These are phyloP conservation scores for Bradypodion pumilum DNA, from an alignment of 2,797 vertebrate genomes.

Conservation along the genomic window DNA sequence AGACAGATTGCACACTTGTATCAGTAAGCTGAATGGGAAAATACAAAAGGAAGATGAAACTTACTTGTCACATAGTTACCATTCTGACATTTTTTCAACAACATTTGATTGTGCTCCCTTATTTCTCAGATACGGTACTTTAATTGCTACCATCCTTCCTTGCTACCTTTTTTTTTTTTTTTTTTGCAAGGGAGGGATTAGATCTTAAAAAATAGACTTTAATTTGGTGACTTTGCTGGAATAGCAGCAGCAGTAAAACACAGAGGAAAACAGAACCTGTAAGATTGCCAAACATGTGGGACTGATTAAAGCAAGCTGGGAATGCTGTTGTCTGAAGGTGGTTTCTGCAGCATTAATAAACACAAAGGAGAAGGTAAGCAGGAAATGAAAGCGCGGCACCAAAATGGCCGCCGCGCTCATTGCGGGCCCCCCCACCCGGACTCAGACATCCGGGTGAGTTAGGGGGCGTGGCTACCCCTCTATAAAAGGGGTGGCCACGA, in stretches of 20 bases:
- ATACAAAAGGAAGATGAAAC: constrained; percentile 14
- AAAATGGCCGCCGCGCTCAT: too few relatives aligned
- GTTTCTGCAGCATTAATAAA: not conserved
- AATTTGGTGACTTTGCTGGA: constrained; percentile 5
- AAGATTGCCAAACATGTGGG: constrained; percentile 4
- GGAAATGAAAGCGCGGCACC: too few relatives aligned
- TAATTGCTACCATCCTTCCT: not conserved
- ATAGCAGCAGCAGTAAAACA: not conserved
- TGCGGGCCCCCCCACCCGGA: too few relatives aligned
- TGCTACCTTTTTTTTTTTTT: constrained; percentile 1
- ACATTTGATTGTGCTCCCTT: not conserved
- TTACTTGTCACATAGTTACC: not conserved
- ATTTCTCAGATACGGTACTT: not conserved
- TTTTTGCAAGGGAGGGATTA: not conserved
- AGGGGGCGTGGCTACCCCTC: too few relatives aligned
- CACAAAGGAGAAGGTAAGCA: constrained; percentile 8
- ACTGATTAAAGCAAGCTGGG: constrained; percentile 25
- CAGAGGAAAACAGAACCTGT: not conserved
- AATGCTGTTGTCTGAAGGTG: not conserved
- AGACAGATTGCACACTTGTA: not conserved
- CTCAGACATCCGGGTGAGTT: too few relatives aligned
- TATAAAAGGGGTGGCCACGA: too few relatives aligned
- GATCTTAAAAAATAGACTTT: constrained; percentile 22
- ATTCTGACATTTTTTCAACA: not conserved
- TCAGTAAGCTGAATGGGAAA: constrained; percentile 22